Percentiles rank a stretch among this genome's conserved stretches.
phyloP scores from a whole-genome alignment of 2,113 vertebrate species.

The Nesospiza acunhae region DNA sequence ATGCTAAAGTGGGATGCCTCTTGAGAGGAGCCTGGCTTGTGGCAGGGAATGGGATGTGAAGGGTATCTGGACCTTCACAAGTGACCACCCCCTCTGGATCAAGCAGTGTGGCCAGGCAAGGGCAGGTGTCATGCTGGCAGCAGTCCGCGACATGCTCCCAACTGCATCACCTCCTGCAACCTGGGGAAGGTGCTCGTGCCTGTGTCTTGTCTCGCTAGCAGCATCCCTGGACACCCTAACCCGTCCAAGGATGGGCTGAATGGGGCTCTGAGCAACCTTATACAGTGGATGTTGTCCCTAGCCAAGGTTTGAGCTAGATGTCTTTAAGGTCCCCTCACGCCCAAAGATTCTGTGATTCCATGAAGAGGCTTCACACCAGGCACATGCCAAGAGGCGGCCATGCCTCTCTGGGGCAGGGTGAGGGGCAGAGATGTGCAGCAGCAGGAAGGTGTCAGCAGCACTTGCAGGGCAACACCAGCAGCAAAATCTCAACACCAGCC shows the following conservation, averaged over 20 bases:
- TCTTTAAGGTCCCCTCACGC: neutral
- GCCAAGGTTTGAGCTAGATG: neutral
- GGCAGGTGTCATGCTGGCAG: neutral
- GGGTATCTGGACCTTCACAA: neutral
- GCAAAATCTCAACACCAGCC: neutral
- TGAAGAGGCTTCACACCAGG: accelerated
- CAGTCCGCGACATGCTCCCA: accelerated
- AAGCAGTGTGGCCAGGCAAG: neutral
- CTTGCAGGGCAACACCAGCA: neutral
- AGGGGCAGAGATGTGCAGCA: neutral
- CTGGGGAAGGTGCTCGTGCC: accelerated
- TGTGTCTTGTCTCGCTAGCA: neutral
- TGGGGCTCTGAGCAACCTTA: neutral
- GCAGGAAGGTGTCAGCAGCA: neutral
- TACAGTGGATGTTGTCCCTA: neutral
- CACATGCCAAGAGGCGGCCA: accelerated
- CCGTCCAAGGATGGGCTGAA: neutral
- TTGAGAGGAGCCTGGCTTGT: neutral
- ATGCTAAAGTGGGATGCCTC: neutral
- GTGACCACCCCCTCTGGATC: neutral
- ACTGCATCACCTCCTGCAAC: neutral
- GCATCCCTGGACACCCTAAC: neutral
- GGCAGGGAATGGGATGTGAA: neutral
- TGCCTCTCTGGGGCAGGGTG: accelerated
- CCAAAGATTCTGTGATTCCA: neutral